phyloP scores from a whole-genome alignment of 2,888 invertebrate species.

The Malthinus seriepunctatus region DNA sequence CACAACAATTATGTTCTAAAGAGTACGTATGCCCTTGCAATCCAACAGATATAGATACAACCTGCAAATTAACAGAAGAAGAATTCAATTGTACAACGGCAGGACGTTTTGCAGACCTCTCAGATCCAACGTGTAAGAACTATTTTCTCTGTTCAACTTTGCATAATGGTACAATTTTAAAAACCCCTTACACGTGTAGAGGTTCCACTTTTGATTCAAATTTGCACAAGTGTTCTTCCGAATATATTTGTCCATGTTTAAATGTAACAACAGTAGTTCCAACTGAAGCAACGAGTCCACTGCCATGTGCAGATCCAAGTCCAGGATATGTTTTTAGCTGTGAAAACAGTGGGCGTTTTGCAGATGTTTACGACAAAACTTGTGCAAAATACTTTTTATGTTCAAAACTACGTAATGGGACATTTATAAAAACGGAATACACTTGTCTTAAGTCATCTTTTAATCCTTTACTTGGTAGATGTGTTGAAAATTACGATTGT shows the following conservation, averaged over 20 bases:
- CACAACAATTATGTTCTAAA: slow-evolving; percentile 52
- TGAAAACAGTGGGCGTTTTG: slow-evolving; percentile 52
- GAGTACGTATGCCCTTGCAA: slow-evolving; percentile 17
- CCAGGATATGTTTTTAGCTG: slow-evolving; percentile 24
- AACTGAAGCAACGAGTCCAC: not conserved
- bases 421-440: slow-evolving; percentile 44
- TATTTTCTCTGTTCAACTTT: slow-evolving; percentile 33
- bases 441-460: slow-evolving; percentile 29
- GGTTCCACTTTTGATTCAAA: slow-evolving; percentile 35
- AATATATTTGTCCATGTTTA: slow-evolving; percentile 6
- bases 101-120: slow-evolving; percentile 53
- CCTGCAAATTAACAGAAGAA: slow-evolving; percentile 39
- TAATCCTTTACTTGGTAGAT: slow-evolving; percentile 26
- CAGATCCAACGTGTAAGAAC: slow-evolving; percentile 40
- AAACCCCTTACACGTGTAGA: slow-evolving; percentile 42
- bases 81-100: slow-evolving; percentile 46
- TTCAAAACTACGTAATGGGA: slow-evolving; percentile 21
- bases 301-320: not conserved
- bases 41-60: not conserved
- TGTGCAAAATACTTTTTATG: slow-evolving; percentile 28
- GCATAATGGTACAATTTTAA: slow-evolving; percentile 39
- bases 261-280: not conserved
- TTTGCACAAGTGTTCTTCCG: slow-evolving; percentile 27
- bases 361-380: slow-evolving; percentile 47
- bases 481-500: not conserved